phyloP scores from a whole-genome alignment of 2,888 invertebrate genomes.

The Leptinotarsa haldemani region DNA sequence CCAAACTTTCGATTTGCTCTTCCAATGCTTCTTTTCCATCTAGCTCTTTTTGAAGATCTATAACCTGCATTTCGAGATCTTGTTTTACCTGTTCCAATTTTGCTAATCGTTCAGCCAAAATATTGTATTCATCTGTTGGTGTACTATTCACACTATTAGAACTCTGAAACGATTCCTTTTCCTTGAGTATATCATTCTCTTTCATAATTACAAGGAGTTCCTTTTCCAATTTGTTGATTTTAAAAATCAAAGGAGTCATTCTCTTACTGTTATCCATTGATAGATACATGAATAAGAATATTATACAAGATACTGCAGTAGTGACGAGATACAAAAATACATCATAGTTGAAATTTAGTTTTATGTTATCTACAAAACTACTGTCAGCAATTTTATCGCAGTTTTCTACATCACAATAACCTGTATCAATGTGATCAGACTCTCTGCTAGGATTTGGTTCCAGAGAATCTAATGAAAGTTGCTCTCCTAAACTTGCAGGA shows the following conservation, averaged over 20 bases:
- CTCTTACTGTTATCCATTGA: constrained; percentile 80
- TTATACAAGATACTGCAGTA: constrained; percentile 77
- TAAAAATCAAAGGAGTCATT: constrained; percentile 77
- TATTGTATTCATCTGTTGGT: constrained; percentile 78
- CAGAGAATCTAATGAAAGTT: constrained; percentile 9
- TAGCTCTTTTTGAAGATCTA: constrained; percentile 77
- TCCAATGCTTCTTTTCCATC: constrained; percentile 71
- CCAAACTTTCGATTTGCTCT: constrained; percentile 75
- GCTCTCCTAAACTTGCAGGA: constrained; percentile 8
- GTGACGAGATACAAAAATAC: constrained; percentile 61
- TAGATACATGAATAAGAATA: constrained; percentile 82
- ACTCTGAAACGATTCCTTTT: constrained; percentile 59
- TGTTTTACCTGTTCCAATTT: constrained; percentile 65
- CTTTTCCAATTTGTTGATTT: constrained; percentile 74
- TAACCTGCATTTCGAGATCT: constrained; percentile 75
- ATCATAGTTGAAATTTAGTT: constrained; percentile 51
- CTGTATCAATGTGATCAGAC: neutral
- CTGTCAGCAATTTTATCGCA: constrained; percentile 24
- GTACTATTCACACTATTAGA: constrained; percentile 65
- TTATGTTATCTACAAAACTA: constrained; percentile 27
- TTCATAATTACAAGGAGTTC: constrained; percentile 71
- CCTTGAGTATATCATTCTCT: constrained; percentile 76
- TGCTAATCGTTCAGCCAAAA: constrained; percentile 75
- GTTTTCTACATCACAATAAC: constrained; percentile 34
- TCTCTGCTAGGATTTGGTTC: neutral